Evolutionary conservation across 2,113 vertebrate species (phyloP), one percentile per base, ranked within the genome.

Genomic region (Willisornis vidua): DNA sequence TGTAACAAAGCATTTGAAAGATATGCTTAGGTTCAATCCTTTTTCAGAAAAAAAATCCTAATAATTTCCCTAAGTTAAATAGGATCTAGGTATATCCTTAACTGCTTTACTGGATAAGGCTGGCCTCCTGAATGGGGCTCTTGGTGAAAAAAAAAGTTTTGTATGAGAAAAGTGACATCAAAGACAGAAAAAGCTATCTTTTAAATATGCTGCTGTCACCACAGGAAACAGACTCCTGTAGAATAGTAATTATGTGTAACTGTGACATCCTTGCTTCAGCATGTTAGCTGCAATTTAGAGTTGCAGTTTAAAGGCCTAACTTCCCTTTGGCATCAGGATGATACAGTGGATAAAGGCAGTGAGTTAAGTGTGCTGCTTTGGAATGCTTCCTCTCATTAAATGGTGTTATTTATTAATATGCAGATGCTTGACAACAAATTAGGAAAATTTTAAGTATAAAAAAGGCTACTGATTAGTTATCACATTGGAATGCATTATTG

Each of bases 201-300:
- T 95, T 89, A 90, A 94, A 92, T 83, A 65, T 89, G 74, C 65
- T 85, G 48, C 92, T 93, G 90, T 90, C 83, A 85, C 54, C 93
- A 95, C 79, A 92, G 90, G 90, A 95, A 96, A 95, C 90, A 76
- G 66, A 72, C 89, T 96, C 49, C 66, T 54, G 37, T 88, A 93
- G 83, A 76, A 94, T 95, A 84, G 63, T 93, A 95, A 95, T 96
- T 95, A 80, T 77, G 82, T 63, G n/a, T 94, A 81, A 87, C 85
- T 85, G 79, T 92, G 97, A 87, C 95, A 93, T 77, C 78, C 61
- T 95, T 90, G 63, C 91, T 95, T 95, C 80, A 93, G 90, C 89
- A 81, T 90, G 93, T 43, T 62, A 93, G 87, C 91, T 94, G 76
- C 83, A 91, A 33, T 93, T 96, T 85, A 15, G 43, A 93, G 54